These are phyloP conservation scores for Cottus gobio DNA, from an alignment of 2,113 vertebrate genomes.

Conservation along the genomic window DNA sequence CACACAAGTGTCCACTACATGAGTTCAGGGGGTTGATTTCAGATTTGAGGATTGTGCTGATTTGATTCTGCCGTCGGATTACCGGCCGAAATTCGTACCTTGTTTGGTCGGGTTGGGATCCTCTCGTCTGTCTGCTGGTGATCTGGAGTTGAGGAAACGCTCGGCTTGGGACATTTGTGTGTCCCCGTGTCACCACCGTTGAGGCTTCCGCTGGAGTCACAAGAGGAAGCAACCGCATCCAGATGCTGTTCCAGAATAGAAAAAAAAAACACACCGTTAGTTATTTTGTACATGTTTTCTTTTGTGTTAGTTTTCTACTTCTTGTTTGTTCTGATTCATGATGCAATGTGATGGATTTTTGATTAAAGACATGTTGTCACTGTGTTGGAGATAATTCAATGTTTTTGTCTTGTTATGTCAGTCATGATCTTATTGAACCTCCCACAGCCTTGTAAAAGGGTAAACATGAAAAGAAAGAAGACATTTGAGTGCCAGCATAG, in stretches of 20 bases:
- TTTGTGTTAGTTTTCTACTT: constrained; percentile 19
- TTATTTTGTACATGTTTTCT: constrained; percentile 26
- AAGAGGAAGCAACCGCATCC: constrained; percentile 52
- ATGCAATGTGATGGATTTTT: constrained; percentile 55
- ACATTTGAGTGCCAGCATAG: constrained; percentile 44
- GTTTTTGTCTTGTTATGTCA: constrained; percentile 63
- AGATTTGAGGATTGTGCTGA: constrained; percentile 57
- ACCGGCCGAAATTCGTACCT: constrained; percentile 37
- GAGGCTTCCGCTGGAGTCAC: constrained; percentile 25
- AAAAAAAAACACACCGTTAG: constrained; percentile 41
- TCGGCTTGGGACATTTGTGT: constrained; percentile 17
- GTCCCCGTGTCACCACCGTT: constrained; percentile 37
- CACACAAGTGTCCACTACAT: constrained; percentile 43
- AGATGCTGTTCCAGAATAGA: constrained; percentile 33
- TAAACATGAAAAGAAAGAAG: constrained; percentile 72
- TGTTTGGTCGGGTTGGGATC: constrained; percentile 26
- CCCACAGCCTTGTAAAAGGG: constrained; percentile 54
- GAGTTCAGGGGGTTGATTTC: constrained; percentile 60
- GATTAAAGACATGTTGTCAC: constrained; percentile 70
- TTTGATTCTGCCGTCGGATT: constrained; percentile 33
- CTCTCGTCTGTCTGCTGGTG: constrained; percentile 39
- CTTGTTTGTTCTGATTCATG: constrained; percentile 49
- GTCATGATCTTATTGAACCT: constrained; percentile 63
- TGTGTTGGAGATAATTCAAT: constrained; percentile 26
- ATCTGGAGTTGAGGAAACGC: constrained; percentile 45